A percentile compares a stretch with the other conserved stretches of the same genome.
Conservation (phyloP, 2,888 invertebrate species). For the Kuschelorhynchus macadamiae region DNA sequence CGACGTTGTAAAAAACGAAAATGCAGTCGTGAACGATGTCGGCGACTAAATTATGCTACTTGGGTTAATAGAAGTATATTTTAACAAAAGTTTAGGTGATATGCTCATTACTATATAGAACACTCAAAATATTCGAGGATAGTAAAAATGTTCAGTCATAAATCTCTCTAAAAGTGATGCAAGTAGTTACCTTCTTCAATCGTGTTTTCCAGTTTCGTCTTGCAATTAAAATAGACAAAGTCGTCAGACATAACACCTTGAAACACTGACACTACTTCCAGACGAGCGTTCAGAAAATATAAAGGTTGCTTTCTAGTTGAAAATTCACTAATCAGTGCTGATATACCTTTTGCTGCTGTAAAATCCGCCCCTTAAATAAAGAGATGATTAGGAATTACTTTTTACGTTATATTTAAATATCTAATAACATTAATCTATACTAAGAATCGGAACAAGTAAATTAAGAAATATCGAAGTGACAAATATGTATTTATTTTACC, state of each 20-base stretch:
- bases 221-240: conserved; percentile 73
- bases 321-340: conserved; percentile 81
- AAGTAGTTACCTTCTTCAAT: conserved; percentile 51
- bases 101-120: too few relatives aligned
- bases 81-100: too few relatives aligned
- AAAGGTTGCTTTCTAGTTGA: conserved; percentile 79
- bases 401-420: too few relatives aligned
- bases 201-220: conserved; percentile 72
- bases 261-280: conserved; percentile 78
- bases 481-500: neutral
- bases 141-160: too few relatives aligned
- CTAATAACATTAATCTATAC: too few relatives aligned
- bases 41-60: too few relatives aligned
- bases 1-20: too few relatives aligned
- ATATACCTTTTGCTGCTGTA: conserved; percentile 88
- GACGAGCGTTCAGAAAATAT: conserved; percentile 78
- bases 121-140: too few relatives aligned
- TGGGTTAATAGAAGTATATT: too few relatives aligned
- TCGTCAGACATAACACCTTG: conserved; percentile 78
- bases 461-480: neutral
- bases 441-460: too few relatives aligned
- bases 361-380: conserved; percentile 82
- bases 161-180: conserved; percentile 14
- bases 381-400: too few relatives aligned
- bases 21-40: too few relatives aligned